Base-by-base conservation (phyloP, 2,113 vertebrate genomes). In the Pardalotus punctatus region DNA sequence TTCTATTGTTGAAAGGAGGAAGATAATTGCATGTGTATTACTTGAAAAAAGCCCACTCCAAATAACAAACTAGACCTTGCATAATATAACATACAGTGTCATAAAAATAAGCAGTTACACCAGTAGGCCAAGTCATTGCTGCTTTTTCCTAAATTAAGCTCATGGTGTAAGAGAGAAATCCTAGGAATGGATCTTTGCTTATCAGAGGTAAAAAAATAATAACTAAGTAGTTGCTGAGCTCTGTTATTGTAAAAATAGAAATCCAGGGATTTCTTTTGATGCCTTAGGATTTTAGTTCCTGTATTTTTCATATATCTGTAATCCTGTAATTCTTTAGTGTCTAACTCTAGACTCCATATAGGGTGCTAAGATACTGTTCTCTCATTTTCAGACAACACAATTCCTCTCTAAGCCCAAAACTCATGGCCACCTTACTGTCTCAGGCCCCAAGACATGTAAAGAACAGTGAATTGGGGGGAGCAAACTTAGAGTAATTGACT, bases 1-100 rank as follows among this genome's bases (percentile, higher is more conserved):
- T 95, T 99, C 99, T 99, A 47, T 40, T 81, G 80, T 94, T 60
- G 73, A 94, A 91, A 84, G 21, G 10, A 61, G 12, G 10, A 91
- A 71, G 90, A 81, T 7, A 92, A 69, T 40, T 56, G 6, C 36
- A 43, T 2, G 3, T 22, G 8, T 36, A 47, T 72, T 73, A 86
- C 18, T 88, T 62, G 5, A 27, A 60, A 43, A 77, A 57, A 40
- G 5, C 1, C 5, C 17, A 43, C 18, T 47, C 13, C 12, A 56
- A 56, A 29, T 61, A 71, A 78, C 12, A 72, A 40, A 61, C 24
- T 29, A 69, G 54, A 57, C 14, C 22, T 62, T 35, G 81, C 9
- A 16, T 31, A 60, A 85, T 51, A 9, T 23, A 93, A 69, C 15
- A 57, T 5, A 62, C 2, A 56, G 33, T 2, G 2, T 45, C 45